Percentiles rank a stretch among this genome's conserved stretches.
Conservation (phyloP, 1,140 invertebrate species). For the Mylabris phalerata region DNA sequence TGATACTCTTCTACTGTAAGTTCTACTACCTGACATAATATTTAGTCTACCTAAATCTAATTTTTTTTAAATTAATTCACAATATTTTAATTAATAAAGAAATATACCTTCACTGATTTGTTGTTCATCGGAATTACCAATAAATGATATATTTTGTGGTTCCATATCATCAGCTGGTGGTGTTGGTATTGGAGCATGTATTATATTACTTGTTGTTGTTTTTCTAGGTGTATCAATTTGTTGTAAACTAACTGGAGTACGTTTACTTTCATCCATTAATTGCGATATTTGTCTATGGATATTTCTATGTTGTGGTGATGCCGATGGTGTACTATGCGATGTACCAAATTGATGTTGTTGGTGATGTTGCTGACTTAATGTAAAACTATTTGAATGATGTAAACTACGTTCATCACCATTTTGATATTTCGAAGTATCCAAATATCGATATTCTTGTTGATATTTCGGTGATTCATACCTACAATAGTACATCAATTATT, state of each 20-base stretch:
- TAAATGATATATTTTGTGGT: conserved; percentile 87
- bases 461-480: conserved; percentile 13
- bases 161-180: conserved; percentile 76
- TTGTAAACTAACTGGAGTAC: conserved; percentile 22
- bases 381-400: conserved; percentile 39
- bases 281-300: conserved; percentile 42
- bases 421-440: conserved; percentile 34
- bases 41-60: conserved; percentile 62
- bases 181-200: conserved; percentile 55
- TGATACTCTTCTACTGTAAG: conserved; percentile 74
- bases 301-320: conserved; percentile 40
- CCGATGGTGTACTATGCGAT: conserved; percentile 39
- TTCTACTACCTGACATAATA: conserved; percentile 78
- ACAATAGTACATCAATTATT: not conserved
- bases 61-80: not conserved
- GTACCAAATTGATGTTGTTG: conserved; percentile 40
- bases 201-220: conserved; percentile 22
- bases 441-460: conserved; percentile 10
- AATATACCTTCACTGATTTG: conserved; percentile 34
- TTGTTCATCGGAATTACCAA: conserved; percentile 56
- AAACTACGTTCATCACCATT: conserved; percentile 35
- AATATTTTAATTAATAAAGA: not conserved
- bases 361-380: conserved; percentile 39
- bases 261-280: conserved; percentile 33
- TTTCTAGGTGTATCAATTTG: conserved; percentile 12